Evolutionary conservation across 2,797 vertebrate species (phyloP).

Genomic region (Macroramphosus scolopax): DNA sequence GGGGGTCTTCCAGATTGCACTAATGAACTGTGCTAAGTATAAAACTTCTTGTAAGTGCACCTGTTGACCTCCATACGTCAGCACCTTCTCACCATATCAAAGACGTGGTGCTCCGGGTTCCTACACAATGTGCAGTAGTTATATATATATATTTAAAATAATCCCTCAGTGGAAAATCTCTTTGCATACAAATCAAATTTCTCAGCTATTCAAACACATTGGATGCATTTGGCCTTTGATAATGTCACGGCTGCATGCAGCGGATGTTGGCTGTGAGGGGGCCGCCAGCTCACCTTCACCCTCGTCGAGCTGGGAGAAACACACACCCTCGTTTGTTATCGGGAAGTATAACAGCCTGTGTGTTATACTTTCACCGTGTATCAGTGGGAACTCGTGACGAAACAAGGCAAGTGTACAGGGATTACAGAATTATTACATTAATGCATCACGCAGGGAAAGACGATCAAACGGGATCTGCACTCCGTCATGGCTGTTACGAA

Average conservation of each 20-base stretch:
- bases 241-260: slow-evolving; percentile 44
- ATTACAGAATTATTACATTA: slow-evolving; percentile 35
- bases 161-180: too few species aligned
- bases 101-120: too few species aligned
- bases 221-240: slow-evolving; percentile 32
- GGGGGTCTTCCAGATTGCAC: too few species aligned
- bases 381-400: slow-evolving; percentile 26
- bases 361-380: slow-evolving; percentile 54
- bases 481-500: slow-evolving; percentile 39
- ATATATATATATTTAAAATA: too few species aligned
- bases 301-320: slow-evolving; percentile 29
- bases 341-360: slow-evolving; percentile 55
- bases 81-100: too few species aligned
- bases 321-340: slow-evolving; percentile 33
- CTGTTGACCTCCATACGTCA: too few species aligned
- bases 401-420: slow-evolving; percentile 31
- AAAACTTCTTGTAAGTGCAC: too few species aligned
- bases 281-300: slow-evolving; percentile 22
- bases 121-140: too few species aligned
- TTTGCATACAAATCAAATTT: too few species aligned
- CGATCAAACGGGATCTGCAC: slow-evolving; percentile 21
- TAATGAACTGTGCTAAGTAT: too few species aligned
- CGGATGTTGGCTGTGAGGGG: slow-evolving; percentile 6
- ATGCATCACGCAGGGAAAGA: slow-evolving; percentile 45
- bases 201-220: too few species aligned